Evolutionary conservation across 92 coral and sea anemone species (phyloP).

Genomic region (Epizoanthus scotinus): DNA sequence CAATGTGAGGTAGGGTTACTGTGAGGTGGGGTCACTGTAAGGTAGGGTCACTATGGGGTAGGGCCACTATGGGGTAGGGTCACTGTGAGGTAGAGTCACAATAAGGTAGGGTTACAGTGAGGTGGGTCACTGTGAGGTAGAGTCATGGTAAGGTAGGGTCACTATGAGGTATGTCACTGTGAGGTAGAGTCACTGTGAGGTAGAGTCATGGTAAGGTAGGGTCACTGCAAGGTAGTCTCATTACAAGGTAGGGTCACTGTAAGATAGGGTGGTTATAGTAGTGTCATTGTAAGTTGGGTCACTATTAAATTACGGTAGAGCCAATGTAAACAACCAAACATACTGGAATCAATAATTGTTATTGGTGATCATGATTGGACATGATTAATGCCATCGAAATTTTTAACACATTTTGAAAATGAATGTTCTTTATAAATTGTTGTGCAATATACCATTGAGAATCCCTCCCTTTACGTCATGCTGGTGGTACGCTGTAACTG

Average conservation of each 20-base stretch:
- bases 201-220: conserved; percentile 63
- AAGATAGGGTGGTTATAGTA: conserved; percentile 58
- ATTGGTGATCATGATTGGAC: too few relatives aligned
- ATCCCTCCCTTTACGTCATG: conserved; percentile 19
- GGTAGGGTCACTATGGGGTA: background rate
- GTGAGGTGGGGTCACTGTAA: background rate
- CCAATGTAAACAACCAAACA: too few relatives aligned
- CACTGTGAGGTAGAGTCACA: background rate
- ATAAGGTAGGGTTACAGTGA: too few relatives aligned
- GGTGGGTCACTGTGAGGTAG: too few relatives aligned
- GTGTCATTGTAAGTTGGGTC: background rate
- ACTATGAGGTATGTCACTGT: conserved; percentile 71
- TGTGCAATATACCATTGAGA: too few relatives aligned
- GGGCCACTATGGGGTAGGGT: background rate
- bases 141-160: background rate
- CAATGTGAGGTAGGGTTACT: background rate
- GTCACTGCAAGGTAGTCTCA: background rate
- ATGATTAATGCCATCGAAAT: too few relatives aligned
- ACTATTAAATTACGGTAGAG: too few relatives aligned
- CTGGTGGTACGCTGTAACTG: background rate
- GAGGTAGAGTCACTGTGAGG: background rate
- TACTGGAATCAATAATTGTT: too few relatives aligned
- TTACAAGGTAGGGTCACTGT: conserved; percentile 18
- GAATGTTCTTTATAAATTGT: too few relatives aligned
- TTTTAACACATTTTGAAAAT: too few relatives aligned